These are phyloP conservation scores for Pyrgilauda ruficollis DNA, from an alignment of 2,113 vertebrate species.

Conservation along the genomic window DNA sequence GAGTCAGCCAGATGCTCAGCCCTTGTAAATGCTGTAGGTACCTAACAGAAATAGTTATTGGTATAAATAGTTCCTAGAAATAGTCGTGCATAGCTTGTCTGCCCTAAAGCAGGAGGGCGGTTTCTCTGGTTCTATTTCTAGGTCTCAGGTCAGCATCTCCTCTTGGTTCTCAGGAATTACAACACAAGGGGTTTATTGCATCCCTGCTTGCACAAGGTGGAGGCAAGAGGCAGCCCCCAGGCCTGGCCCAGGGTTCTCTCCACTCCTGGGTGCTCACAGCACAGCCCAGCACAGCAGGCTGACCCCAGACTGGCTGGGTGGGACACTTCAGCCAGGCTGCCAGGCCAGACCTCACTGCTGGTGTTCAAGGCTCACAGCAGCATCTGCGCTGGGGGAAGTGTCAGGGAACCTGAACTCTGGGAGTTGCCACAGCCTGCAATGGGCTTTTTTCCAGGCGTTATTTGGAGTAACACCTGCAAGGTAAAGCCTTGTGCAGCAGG, in stretches of 20 bases:
- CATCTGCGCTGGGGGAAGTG: accelerated
- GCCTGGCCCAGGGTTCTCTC: neutral
- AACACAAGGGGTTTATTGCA: accelerated
- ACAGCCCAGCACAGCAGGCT: neutral
- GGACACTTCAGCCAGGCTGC: accelerated
- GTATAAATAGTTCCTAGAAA: neutral
- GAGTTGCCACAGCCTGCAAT: neutral
- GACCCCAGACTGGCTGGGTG: accelerated
- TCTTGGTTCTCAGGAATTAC: neutral
- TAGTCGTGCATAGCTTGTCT: neutral
- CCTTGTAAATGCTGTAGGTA: neutral
- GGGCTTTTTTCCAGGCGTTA: neutral
- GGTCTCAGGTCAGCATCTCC: neutral
- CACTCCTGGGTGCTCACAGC: accelerated
- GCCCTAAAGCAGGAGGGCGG: neutral
- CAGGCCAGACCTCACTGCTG: too few relatives aligned
- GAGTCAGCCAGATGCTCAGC: neutral
- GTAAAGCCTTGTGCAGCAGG: accelerated
- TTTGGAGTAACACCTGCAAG: neutral
- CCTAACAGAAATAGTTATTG: neutral
- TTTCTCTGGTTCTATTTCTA: neutral
- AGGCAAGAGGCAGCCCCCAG: neutral
- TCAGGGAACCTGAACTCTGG: neutral
- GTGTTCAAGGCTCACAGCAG: accelerated
- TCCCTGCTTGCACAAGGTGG: accelerated